phyloP scores from a whole-genome alignment of 2,113 vertebrate genomes.

The Mormyrus lacerda region DNA sequence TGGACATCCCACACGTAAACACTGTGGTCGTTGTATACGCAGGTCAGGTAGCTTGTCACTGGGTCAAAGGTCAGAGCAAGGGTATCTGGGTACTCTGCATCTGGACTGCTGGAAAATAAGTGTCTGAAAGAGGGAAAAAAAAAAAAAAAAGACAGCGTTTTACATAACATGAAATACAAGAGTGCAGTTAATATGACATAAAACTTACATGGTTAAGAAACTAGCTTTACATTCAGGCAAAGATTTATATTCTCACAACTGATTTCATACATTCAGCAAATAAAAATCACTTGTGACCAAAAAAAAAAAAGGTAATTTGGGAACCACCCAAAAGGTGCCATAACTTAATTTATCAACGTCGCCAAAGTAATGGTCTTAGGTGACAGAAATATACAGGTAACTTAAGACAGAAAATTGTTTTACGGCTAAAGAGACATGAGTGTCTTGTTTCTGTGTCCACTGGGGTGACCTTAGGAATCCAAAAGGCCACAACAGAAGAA shows the following conservation, averaged over 20 bases:
- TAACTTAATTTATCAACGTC: not conserved
- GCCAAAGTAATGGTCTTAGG: not conserved
- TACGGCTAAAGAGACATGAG: not conserved
- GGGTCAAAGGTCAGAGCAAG: slow-evolving; percentile 72
- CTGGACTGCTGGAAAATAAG: slow-evolving; percentile 35
- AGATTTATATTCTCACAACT: not conserved
- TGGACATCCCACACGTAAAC: slow-evolving; percentile 76
- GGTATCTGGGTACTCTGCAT: slow-evolving; percentile 64
- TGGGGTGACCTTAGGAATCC: not conserved
- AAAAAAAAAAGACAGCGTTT: not conserved
- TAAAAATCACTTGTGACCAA: not conserved
- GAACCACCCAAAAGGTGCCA: not conserved
- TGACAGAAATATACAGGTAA: not conserved
- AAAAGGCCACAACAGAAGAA: not conserved
- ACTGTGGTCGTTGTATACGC: slow-evolving; percentile 83
- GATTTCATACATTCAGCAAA: not conserved
- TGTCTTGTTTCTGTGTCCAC: not conserved
- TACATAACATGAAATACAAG: not conserved
- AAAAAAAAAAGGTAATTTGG: not conserved
- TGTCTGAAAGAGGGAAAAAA: slow-evolving; percentile 28
- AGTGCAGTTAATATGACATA: too few relatives aligned
- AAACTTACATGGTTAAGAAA: not conserved
- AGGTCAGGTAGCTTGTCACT: slow-evolving; percentile 56
- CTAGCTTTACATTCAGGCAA: not conserved
- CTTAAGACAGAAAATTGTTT: not conserved